phyloP scores from a whole-genome alignment of 2,113 vertebrate species.

The Ciconia stormi region DNA sequence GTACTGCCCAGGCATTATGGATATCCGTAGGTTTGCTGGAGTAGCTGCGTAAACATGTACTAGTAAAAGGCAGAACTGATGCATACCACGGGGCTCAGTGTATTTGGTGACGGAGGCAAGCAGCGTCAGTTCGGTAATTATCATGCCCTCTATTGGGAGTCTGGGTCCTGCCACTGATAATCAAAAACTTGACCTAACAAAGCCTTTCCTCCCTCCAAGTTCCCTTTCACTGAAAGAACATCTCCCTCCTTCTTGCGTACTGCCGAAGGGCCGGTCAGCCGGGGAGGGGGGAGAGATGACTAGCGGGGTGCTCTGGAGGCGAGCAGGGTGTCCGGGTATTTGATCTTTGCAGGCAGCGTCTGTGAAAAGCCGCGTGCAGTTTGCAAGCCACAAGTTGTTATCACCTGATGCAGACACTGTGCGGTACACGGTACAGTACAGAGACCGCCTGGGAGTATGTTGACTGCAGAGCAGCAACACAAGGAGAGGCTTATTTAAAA shows the following conservation, averaged over 20 bases:
- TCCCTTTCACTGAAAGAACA: not conserved
- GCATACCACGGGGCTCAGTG: fast-evolving
- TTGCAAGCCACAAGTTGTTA: not conserved
- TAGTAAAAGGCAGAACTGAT: not conserved
- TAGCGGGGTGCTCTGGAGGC: not conserved
- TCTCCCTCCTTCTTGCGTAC: fast-evolving
- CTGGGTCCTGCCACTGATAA: not conserved
- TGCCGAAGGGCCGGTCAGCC: fast-evolving
- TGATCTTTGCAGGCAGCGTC: fast-evolving
- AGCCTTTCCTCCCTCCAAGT: not conserved
- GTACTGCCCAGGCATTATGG: not conserved
- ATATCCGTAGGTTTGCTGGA: not conserved
- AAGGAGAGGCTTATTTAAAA: not conserved
- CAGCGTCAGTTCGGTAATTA: fast-evolving
- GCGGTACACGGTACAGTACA: fast-evolving
- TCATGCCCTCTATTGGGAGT: not conserved
- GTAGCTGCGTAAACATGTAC: fast-evolving
- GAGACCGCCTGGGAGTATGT: not conserved
- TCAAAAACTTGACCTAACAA: fast-evolving
- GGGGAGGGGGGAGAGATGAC: fast-evolving
- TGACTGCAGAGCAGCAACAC: not conserved
- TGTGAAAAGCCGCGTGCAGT: not conserved
- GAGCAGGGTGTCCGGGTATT: not conserved
- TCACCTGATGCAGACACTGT: fast-evolving
- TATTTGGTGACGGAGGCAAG: fast-evolving